A percentile compares a stretch with the other conserved stretches of the same genome.
Evolutionary conservation across 2,797 vertebrate species (phyloP).

Genomic region (Ispidina lecontei): DNA sequence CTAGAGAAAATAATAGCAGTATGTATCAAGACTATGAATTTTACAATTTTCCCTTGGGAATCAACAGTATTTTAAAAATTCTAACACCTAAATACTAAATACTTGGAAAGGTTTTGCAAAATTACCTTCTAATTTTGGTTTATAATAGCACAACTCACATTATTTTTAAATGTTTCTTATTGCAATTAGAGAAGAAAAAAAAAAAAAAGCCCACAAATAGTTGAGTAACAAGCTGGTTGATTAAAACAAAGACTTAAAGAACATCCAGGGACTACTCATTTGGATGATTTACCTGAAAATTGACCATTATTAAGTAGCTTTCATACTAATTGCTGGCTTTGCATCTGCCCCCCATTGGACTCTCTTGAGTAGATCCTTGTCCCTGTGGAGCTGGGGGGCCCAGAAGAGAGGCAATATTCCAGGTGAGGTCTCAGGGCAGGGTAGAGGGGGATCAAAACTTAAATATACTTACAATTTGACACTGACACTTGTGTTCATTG

Average conservation of each 20-base stretch:
- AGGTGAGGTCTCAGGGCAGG: too few relatives aligned
- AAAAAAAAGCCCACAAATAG: neutral
- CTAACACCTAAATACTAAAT: neutral
- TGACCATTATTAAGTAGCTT: neutral
- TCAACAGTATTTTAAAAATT: neutral
- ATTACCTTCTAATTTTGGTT: neutral
- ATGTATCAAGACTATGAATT: neutral
- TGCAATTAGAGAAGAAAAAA: neutral
- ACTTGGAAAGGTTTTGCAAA: neutral
- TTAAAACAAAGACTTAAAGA: neutral
- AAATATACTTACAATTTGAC: slow-evolving; percentile 91
- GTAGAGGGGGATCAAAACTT: neutral
- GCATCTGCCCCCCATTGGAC: too few relatives aligned
- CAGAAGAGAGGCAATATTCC: too few relatives aligned
- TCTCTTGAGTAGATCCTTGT: too few relatives aligned
- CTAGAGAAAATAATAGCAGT: neutral
- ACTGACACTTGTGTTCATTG: slow-evolving; percentile 94
- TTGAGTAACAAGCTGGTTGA: neutral
- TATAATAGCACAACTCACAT: neutral
- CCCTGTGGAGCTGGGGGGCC: too few relatives aligned
- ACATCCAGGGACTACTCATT: neutral
- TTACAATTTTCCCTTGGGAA: neutral
- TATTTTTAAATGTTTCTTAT: neutral
- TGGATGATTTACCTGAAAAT: neutral
- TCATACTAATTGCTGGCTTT: neutral